Evolutionary conservation across 2,888 invertebrate species (phyloP).

Genomic region (Conchocele bisecta): DNA sequence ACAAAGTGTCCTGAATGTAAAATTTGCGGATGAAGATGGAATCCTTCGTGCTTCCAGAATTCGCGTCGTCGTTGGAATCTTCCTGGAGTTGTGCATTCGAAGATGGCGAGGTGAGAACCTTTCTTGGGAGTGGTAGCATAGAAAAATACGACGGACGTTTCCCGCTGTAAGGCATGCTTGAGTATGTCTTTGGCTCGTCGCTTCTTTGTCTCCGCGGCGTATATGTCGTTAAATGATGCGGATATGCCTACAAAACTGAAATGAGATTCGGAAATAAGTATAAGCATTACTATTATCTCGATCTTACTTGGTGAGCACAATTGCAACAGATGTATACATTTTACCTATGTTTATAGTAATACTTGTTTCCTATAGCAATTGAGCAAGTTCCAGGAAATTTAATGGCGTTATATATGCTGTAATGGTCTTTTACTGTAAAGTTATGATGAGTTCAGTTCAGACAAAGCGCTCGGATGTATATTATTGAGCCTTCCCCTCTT

Average conservation of each 20-base stretch:
- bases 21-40: conserved; percentile 44
- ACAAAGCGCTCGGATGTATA: too few relatives aligned
- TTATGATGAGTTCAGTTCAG: too few relatives aligned
- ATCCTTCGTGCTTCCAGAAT: conserved; percentile 55
- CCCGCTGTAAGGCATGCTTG: conserved; percentile 39
- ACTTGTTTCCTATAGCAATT: too few relatives aligned
- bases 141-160: conserved; percentile 54
- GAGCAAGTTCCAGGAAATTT: too few relatives aligned
- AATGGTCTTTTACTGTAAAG: too few relatives aligned
- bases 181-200: conserved; percentile 39
- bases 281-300: too few relatives aligned
- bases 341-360: too few relatives aligned
- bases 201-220: conserved; percentile 15
- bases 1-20: conserved; percentile 57
- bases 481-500: too few relatives aligned
- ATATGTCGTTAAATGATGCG: background rate
- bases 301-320: too few relatives aligned
- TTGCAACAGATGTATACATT: too few relatives aligned
- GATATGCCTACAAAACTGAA: conserved; percentile 39
- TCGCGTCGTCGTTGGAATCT: conserved; percentile 44
- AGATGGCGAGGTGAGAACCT: conserved; percentile 41
- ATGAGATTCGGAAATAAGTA: too few relatives aligned
- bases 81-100: conserved; percentile 55
- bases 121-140: conserved; percentile 46
- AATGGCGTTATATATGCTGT: too few relatives aligned